phyloP scores from a whole-genome alignment of 2,113 vertebrate species.

The Raphicerus campestris region DNA sequence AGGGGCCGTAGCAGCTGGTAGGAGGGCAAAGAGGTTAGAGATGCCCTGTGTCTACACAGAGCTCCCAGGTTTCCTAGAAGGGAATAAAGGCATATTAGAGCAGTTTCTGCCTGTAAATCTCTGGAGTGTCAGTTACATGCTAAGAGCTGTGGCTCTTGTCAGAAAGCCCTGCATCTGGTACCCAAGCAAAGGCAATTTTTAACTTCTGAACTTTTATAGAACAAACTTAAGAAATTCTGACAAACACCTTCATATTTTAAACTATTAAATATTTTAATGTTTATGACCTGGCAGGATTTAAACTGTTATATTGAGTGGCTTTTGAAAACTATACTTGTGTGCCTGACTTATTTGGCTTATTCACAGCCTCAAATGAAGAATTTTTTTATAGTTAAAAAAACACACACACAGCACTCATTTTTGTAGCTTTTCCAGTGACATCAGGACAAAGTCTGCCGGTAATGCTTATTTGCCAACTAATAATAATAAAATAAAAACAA shows the following conservation, averaged over 20 bases:
- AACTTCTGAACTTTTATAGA: neutral
- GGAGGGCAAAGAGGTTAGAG: neutral
- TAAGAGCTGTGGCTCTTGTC: neutral
- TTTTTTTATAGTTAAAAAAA: conserved; percentile 53
- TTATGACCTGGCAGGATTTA: neutral
- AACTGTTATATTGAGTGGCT: neutral
- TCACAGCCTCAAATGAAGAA: conserved; percentile 14
- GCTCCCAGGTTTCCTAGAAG: neutral
- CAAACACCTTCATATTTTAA: neutral
- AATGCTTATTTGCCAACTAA: conserved; percentile 63
- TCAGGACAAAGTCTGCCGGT: conserved; percentile 64
- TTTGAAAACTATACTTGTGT: neutral
- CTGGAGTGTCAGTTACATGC: neutral
- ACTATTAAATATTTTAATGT: neutral
- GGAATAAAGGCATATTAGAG: neutral
- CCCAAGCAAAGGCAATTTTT: neutral
- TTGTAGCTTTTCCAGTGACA: conserved; percentile 72
- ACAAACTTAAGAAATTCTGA: neutral
- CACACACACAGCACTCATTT: conserved; percentile 32
- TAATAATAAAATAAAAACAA: conserved; percentile 66
- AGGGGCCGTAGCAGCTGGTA: neutral
- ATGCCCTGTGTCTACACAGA: neutral
- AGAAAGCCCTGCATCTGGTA: neutral
- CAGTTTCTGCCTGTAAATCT: neutral
- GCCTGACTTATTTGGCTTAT: conserved; percentile 8